phyloP scores from a whole-genome alignment of 2,113 vertebrate genomes.

The Lagenorhynchus albirostris region DNA sequence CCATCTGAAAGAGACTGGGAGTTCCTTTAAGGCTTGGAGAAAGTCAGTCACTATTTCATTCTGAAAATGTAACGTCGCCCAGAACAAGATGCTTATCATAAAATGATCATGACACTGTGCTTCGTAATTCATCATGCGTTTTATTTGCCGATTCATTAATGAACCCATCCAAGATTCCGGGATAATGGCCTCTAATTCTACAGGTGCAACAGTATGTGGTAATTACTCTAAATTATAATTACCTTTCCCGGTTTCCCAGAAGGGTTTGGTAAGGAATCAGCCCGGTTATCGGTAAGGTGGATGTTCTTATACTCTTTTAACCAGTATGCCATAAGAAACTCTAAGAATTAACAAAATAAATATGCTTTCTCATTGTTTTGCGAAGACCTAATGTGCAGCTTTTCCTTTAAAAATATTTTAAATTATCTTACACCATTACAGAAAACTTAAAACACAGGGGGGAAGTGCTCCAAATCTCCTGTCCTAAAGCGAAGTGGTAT shows the following conservation, averaged over 20 bases:
- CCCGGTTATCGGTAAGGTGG: conserved; percentile 7
- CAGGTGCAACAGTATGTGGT: conserved; percentile 46
- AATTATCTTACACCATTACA: not conserved
- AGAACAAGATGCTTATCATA: conserved; percentile 60
- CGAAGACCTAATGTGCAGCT: not conserved
- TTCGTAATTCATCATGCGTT: conserved; percentile 45
- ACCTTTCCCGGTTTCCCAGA: conserved; percentile 45
- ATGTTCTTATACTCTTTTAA: not conserved
- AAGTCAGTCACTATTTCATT: conserved; percentile 36
- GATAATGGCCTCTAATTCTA: conserved; percentile 61
- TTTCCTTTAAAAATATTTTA: not conserved
- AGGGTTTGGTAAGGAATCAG: conserved; percentile 33
- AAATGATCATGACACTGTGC: conserved; percentile 49
- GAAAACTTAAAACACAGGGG: not conserved
- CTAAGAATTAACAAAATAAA: not conserved
- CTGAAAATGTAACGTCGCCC: conserved; percentile 42
- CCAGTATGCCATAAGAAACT: not conserved
- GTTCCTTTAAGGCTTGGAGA: not conserved
- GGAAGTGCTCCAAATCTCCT: not conserved
- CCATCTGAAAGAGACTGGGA: not conserved
- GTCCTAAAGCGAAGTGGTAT: not conserved
- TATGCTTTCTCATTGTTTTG: not conserved
- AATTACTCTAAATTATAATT: conserved; percentile 63
- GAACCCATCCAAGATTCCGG: conserved; percentile 53
- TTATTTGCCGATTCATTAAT: conserved; percentile 71